Evolutionary conservation across 2,888 invertebrate genomes (phyloP).

Genomic region (Nymphalis c-album): DNA sequence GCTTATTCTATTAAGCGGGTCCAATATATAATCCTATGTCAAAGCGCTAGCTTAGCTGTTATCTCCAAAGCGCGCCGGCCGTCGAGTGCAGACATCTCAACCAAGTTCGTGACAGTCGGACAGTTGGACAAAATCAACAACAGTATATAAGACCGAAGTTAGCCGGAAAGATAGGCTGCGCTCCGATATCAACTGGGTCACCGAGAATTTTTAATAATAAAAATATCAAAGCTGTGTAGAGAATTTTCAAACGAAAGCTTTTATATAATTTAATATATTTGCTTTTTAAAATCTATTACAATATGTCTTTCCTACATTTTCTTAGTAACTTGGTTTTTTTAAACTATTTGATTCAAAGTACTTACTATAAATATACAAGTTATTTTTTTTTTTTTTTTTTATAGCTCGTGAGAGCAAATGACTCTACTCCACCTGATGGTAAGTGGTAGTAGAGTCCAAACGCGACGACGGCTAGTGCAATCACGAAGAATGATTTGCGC

Average conservation of each 20-base stretch:
- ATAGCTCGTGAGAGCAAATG: no score
- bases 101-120: constrained; percentile 17
- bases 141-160: background rate
- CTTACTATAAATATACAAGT: no score
- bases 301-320: no score
- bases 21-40: background rate
- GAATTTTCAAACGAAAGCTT: background rate
- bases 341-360: no score
- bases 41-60: background rate
- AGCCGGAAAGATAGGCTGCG: background rate
- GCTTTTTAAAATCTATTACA: no score
- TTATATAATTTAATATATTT: no score
- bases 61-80: background rate
- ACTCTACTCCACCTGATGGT: no score
- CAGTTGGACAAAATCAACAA: constrained; percentile 14
- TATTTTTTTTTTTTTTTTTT: no score
- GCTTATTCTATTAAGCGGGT: background rate
- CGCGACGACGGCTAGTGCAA: no score
- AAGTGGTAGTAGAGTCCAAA: no score
- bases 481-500: no score
- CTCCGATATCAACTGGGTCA: background rate
- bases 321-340: no score
- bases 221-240: background rate
- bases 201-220: constrained; percentile 1
- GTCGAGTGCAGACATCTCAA: constrained; percentile 10